Evolutionary conservation across 2,797 vertebrate species (phyloP).

Genomic region (Hydrophis major): DNA sequence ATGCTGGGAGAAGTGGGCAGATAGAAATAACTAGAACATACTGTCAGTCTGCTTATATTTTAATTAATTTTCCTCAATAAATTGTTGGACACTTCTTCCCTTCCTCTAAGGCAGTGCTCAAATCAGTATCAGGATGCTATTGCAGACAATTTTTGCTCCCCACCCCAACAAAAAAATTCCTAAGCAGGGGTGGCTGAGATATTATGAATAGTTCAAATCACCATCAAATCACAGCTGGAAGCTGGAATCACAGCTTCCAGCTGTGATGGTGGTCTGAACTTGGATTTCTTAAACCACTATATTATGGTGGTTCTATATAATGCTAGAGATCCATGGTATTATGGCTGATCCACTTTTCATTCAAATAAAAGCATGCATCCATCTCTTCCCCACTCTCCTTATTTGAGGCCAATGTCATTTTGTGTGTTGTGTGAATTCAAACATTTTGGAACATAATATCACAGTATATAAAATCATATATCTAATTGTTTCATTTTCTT

Average conservation of each 20-base stretch:
- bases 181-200: not conserved
- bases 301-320: not conserved
- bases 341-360: not conserved
- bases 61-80: not conserved
- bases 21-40: not conserved
- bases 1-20: not conserved
- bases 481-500: not conserved
- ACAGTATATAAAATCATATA: not conserved
- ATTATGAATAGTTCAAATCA: not conserved
- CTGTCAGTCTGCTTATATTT: not conserved
- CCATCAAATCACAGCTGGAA: not conserved
- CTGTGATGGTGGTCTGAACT: not conserved
- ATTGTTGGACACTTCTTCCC: not conserved
- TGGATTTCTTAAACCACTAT: not conserved
- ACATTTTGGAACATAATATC: not conserved
- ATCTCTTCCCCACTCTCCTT: not conserved
- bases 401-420: not conserved
- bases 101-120: not conserved
- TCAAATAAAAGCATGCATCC: not conserved
- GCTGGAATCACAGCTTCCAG: not conserved
- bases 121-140: not conserved
- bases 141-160: not conserved
- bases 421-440: not conserved
- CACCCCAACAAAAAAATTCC: not conserved
- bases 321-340: not conserved